Evolutionary conservation across 2,113 vertebrate species (phyloP).

Genomic region (Macroglossus sobrinus): DNA sequence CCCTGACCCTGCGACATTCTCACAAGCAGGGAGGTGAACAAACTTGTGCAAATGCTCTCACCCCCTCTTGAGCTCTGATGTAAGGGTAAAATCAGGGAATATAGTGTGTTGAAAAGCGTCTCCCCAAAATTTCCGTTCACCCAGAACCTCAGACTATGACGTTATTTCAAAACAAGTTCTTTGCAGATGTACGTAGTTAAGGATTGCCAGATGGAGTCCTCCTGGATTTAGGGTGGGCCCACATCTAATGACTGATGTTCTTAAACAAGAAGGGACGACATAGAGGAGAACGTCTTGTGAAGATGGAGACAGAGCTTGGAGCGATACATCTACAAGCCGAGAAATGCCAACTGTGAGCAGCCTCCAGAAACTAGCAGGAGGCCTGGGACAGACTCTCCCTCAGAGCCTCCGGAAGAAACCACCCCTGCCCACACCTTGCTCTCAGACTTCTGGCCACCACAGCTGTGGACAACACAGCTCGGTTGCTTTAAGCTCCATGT

Average conservation of each 20-base stretch:
- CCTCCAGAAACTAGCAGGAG: background rate
- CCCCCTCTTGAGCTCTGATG: background rate
- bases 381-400: fast-evolving
- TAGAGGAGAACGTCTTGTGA: background rate
- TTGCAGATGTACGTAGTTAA: background rate
- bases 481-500: background rate
- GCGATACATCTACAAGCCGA: fast-evolving
- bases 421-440: background rate
- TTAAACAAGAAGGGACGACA: background rate
- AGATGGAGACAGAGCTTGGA: background rate
- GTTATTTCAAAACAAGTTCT: background rate
- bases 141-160: background rate
- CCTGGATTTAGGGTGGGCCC: background rate
- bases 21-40: too few species aligned
- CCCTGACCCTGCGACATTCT: background rate
- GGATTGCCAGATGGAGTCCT: background rate
- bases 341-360: fast-evolving
- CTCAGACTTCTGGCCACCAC: background rate
- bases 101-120: background rate
- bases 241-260: background rate
- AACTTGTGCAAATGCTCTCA: background rate
- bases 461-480: background rate
- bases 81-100: background rate
- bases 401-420: background rate
- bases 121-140: background rate